A percentile compares a stretch with the other conserved stretches of the same genome.
These are phyloP conservation scores for Serilophus lunatus DNA, from an alignment of 2,113 vertebrate genomes.

Conservation along the genomic window DNA sequence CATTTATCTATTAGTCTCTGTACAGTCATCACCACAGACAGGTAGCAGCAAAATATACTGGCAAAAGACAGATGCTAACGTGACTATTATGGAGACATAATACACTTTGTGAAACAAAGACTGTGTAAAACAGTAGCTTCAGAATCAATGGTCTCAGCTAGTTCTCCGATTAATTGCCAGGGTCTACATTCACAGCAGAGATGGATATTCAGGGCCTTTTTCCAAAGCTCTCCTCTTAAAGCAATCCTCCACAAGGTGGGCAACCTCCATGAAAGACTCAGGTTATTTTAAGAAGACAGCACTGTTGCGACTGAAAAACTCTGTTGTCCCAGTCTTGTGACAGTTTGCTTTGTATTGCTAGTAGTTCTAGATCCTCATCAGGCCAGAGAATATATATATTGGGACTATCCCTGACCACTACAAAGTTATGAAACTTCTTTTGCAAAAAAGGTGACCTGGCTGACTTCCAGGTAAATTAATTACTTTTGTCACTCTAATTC, in stretches of 20 bases:
- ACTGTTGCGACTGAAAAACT: neutral
- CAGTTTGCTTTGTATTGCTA: neutral
- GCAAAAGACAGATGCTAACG: neutral
- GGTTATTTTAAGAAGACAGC: neutral
- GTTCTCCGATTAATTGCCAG: neutral
- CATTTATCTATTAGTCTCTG: neutral
- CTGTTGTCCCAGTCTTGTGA: neutral
- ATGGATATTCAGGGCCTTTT: neutral
- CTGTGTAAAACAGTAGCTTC: neutral
- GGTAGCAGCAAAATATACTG: neutral
- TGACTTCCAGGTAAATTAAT: slow-evolving; percentile 1
- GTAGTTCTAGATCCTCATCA: neutral
- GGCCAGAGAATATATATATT: neutral
- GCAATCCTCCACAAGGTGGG: neutral
- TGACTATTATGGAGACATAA: neutral
- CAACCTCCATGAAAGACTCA: neutral
- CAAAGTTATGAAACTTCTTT: neutral
- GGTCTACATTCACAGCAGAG: neutral
- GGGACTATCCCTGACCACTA: neutral
- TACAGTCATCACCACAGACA: neutral
- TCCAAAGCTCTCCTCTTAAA: neutral
- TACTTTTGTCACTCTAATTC: neutral
- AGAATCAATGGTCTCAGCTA: neutral
- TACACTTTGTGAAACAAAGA: neutral
- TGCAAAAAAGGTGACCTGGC: neutral